phyloP scores from a whole-genome alignment of 2,113 vertebrate species.

The Cynoglossus semilaevis region DNA sequence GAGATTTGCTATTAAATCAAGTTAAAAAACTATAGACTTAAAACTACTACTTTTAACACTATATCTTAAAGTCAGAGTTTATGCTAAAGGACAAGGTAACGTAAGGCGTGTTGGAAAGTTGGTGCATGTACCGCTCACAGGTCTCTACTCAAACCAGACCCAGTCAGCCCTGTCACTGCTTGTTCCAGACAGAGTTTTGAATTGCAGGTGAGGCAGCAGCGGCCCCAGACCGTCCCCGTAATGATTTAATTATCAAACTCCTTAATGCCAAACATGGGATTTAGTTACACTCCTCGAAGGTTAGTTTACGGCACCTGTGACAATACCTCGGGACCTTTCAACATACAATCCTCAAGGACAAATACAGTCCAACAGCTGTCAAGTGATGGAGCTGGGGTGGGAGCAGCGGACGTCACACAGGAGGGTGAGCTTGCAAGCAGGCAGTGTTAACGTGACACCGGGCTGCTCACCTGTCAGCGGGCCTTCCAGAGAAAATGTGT shows the following conservation, averaged over 20 bases:
- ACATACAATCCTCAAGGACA: slow-evolving; percentile 72
- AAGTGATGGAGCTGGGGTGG: slow-evolving; percentile 44
- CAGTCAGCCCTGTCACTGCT: slow-evolving; percentile 19
- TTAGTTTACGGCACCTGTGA: slow-evolving; percentile 82
- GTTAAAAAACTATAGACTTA: too few species aligned
- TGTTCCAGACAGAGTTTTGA: slow-evolving; percentile 73
- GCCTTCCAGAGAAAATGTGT: slow-evolving; percentile 46
- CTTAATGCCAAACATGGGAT: slow-evolving; percentile 76
- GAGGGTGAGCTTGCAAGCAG: slow-evolving; percentile 33
- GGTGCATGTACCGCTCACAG: slow-evolving; percentile 16
- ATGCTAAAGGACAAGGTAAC: too few species aligned
- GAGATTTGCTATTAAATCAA: too few species aligned
- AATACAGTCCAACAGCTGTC: slow-evolving; percentile 61
- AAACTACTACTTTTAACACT: too few species aligned
- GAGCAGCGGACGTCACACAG: slow-evolving; percentile 66
- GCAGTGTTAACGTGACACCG: slow-evolving; percentile 46
- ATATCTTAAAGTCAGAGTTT: too few species aligned
- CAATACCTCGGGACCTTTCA: slow-evolving; percentile 81
- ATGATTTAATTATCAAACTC: slow-evolving; percentile 92
- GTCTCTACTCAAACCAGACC: slow-evolving; percentile 38
- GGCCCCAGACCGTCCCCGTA: slow-evolving; percentile 61
- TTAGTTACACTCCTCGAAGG: slow-evolving; percentile 81
- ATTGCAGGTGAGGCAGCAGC: slow-evolving; percentile 78
- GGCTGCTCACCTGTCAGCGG: slow-evolving; percentile 50
- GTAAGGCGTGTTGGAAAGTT: background rate